Evolutionary conservation across 2,888 invertebrate genomes (phyloP).

Genomic region (Stenichneumon culpator): DNA sequence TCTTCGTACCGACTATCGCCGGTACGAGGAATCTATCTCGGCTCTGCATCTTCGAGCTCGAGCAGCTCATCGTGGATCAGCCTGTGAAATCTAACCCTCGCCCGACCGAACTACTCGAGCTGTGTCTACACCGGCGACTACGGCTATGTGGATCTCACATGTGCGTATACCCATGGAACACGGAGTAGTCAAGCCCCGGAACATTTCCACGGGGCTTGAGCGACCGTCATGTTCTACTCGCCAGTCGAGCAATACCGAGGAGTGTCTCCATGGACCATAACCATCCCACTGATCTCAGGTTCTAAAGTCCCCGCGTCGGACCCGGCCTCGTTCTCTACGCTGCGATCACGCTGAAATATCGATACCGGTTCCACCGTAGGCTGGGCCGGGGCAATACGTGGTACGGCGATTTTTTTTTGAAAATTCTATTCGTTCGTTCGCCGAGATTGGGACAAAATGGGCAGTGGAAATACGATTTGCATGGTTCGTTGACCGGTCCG

Average conservation of each 20-base stretch:
- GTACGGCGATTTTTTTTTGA: background rate
- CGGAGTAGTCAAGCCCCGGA: slow-evolving; percentile 46
- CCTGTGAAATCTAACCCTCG: slow-evolving; percentile 80
- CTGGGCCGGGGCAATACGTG: background rate
- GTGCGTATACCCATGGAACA: slow-evolving; percentile 5
- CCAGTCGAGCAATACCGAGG: slow-evolving; percentile 58
- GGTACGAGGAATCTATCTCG: slow-evolving; percentile 66
- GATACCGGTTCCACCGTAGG: slow-evolving; percentile 40
- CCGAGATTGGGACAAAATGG: background rate
- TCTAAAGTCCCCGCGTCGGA: slow-evolving; percentile 66
- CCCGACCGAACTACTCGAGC: slow-evolving; percentile 72
- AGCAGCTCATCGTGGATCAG: slow-evolving; percentile 73
- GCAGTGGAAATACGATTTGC: too few relatives aligned
- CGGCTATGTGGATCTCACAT: slow-evolving; percentile 1
- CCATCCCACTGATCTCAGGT: slow-evolving; percentile 82
- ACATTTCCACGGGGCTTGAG: slow-evolving; percentile 64
- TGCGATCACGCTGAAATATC: slow-evolving; percentile 16
- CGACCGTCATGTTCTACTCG: slow-evolving; percentile 55
- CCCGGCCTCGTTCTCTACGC: slow-evolving; percentile 8
- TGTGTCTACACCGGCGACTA: background rate
- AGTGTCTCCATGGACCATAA: slow-evolving; percentile 79
- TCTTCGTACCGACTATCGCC: slow-evolving; percentile 31
- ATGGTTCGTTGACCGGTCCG: too few relatives aligned
- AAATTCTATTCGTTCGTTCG: background rate
- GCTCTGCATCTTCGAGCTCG: slow-evolving; percentile 74